Evolutionary conservation across 2,888 invertebrate species (phyloP).

Genomic region (Caenorhabditis virilis): DNA sequence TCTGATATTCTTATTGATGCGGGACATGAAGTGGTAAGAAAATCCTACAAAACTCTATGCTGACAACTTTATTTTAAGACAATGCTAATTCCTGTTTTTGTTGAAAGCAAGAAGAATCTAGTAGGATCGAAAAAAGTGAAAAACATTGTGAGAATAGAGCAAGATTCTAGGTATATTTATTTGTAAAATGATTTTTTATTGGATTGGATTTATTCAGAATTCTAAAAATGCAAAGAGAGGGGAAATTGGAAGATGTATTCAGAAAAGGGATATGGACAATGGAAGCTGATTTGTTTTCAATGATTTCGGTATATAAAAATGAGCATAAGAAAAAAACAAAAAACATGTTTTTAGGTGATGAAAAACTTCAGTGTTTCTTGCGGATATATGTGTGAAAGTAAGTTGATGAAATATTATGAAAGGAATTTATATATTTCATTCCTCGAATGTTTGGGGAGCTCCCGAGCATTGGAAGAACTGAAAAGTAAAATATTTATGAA

Average conservation of each 20-base stretch:
- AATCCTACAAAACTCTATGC: background rate
- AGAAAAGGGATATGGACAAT: slow-evolving; percentile 17
- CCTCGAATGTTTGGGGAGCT: no score
- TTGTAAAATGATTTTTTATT: background rate
- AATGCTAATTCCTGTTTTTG: slow-evolving; percentile 25
- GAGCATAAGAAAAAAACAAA: background rate
- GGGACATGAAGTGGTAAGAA: slow-evolving; percentile 39
- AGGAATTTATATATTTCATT: no score
- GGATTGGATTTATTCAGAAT: slow-evolving; percentile 6
- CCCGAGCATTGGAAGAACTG: no score
- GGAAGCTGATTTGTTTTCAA: slow-evolving; percentile 10
- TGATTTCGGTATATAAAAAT: no score
- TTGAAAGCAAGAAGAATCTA: slow-evolving; percentile 10
- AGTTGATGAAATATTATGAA: background rate
- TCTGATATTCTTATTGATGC: slow-evolving; percentile 37
- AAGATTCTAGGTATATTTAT: slow-evolving; percentile 9
- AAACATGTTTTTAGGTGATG: slow-evolving; percentile 7
- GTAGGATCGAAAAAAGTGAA: slow-evolving; percentile 30
- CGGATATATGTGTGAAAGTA: slow-evolving; percentile 4
- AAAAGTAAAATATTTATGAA: no score
- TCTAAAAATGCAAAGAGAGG: slow-evolving; percentile 4
- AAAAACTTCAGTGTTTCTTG: background rate
- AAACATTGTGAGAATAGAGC: slow-evolving; percentile 16
- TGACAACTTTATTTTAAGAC: slow-evolving; percentile 11
- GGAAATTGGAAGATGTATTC: slow-evolving; percentile 8